Evolutionary conservation across 1,140 invertebrate genomes (phyloP).

Genomic region (Drosophila asahinai): DNA sequence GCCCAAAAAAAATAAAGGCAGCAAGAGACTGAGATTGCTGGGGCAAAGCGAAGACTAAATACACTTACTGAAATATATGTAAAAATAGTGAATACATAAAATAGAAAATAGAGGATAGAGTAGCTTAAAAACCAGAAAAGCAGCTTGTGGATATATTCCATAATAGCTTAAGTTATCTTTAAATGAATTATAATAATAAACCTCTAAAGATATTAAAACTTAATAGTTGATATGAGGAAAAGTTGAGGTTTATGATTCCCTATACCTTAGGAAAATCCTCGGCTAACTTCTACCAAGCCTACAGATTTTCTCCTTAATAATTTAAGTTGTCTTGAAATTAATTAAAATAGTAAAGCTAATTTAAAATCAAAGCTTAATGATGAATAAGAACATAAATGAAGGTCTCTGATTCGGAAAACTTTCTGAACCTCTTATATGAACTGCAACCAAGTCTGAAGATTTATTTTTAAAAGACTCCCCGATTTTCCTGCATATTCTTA

Average conservation of each 20-base stretch:
- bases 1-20: conserved; percentile 40
- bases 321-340: too few relatives aligned
- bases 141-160: neutral
- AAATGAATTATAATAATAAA: neutral
- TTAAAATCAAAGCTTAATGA: neutral
- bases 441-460: too few relatives aligned
- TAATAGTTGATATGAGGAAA: too few relatives aligned
- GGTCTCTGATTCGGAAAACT: neutral
- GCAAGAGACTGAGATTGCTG: conserved; percentile 7
- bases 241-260: neutral
- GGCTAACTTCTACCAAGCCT: too few relatives aligned
- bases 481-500: neutral
- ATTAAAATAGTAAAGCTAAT: neutral
- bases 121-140: neutral
- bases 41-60: conserved; percentile 17
- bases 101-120: neutral
- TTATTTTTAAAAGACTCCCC: neutral
- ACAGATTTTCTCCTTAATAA: neutral
- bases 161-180: neutral
- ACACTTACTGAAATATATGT: conserved; percentile 1
- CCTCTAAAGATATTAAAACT: too few relatives aligned
- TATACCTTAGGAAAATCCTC: neutral
- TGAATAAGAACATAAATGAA: too few relatives aligned
- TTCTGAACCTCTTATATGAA: too few relatives aligned
- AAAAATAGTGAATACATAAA: neutral